Evolutionary conservation across 2,888 invertebrate genomes (phyloP).

Genomic region (Drosophila macrospina): DNA sequence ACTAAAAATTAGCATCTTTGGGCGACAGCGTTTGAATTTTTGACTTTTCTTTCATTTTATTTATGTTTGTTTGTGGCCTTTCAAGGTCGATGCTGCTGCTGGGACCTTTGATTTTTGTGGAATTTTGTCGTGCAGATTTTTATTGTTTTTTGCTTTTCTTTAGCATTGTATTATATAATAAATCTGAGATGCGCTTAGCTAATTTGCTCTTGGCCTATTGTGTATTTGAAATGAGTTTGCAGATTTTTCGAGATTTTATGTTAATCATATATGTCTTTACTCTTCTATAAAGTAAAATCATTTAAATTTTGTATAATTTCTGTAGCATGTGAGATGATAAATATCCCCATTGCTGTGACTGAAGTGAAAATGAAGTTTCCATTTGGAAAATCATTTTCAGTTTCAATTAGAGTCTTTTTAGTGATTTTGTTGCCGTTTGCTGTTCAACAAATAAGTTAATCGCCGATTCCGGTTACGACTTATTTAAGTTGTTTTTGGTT

Average conservation of each 20-base stretch:
- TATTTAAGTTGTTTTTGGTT: constrained; percentile 19
- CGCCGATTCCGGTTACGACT: constrained; percentile 66
- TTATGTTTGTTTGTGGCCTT: constrained; percentile 48
- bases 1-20: constrained; percentile 78
- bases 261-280: not conserved
- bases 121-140: constrained; percentile 43
- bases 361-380: constrained; percentile 67
- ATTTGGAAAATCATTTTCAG: constrained; percentile 55
- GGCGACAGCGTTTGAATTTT: constrained; percentile 24
- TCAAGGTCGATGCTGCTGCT: constrained; percentile 65
- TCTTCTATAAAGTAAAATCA: not conserved
- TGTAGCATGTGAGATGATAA: not conserved
- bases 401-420: constrained; percentile 50
- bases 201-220: constrained; percentile 25
- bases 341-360: constrained; percentile 4
- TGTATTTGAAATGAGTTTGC: not conserved
- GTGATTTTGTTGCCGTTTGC: constrained; percentile 23
- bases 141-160: constrained; percentile 25
- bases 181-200: constrained; percentile 15
- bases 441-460: constrained; percentile 59
- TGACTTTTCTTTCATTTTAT: constrained; percentile 62
- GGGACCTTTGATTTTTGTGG: constrained; percentile 41
- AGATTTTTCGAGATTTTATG: constrained; percentile 1
- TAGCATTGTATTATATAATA: constrained; percentile 46
- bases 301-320: not conserved